Conservation (phyloP, 2,888 invertebrate species). For the Calameuta filiformis region DNA sequence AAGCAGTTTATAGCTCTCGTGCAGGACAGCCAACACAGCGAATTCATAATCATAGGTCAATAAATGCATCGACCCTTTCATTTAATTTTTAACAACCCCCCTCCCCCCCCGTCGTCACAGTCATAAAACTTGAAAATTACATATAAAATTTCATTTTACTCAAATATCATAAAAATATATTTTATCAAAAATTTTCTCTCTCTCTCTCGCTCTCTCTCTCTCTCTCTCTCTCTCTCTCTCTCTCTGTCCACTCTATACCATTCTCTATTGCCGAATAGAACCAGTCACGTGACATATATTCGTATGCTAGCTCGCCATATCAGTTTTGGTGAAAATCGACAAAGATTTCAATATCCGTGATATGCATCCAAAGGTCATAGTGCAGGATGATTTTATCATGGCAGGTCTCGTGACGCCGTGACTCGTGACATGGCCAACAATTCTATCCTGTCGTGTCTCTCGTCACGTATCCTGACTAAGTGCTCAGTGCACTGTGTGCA, state of each 20-base stretch:
- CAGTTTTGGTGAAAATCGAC: neutral
- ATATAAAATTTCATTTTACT: neutral
- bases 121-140: neutral
- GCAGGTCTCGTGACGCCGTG: neutral
- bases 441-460: neutral
- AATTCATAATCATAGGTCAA: neutral
- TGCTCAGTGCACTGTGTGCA: neutral
- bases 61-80: neutral
- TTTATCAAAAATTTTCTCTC: neutral
- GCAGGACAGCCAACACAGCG: neutral
- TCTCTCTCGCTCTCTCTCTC: neutral
- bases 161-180: neutral
- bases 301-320: neutral
- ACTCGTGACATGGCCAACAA: neutral
- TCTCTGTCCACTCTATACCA: neutral
- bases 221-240: neutral
- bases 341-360: neutral
- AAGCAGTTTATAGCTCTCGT: slow-evolving; percentile 23
- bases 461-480: neutral
- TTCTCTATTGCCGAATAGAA: neutral
- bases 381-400: neutral
- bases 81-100: neutral
- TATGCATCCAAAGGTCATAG: slow-evolving; percentile 3
- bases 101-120: neutral
- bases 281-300: neutral